Evolutionary conservation across 2,113 vertebrate species (phyloP), one percentile per base, ranked within the genome.

Genomic region (Prunella fulvescens): DNA sequence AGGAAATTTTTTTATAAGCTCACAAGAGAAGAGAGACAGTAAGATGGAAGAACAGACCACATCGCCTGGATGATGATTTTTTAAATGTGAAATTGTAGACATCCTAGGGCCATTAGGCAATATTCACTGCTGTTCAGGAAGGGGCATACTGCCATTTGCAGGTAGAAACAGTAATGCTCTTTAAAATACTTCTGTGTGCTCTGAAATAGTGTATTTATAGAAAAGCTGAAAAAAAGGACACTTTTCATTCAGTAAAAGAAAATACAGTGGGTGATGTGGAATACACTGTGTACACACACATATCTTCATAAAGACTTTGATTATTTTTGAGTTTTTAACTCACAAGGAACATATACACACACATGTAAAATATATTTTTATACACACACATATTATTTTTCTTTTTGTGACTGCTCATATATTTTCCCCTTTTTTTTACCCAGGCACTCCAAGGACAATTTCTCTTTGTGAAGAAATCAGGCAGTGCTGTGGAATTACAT

Each of bases 31-130:
- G 31, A 74, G 13, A 7, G 61, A 29, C 47, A 81, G 42, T 77
- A 62, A 48, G 3, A 37, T 48, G 14, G 31, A 61, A 50, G 25
- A 91, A 37, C 19, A 50, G 11, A 79, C 12, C 65, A 24, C 3
- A 19, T 73, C 9, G 37, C 16, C 7, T 2, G 4, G 18, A 57
- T 40, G 20, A 86, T 48, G 9, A 20, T 3, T 12, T 72, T 76
- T 83, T 64, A 10, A 10, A 72, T 47, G 17, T 44, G 53, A 76
- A 72, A 77, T 37, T 90, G 31, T n/a, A 80, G 66, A n/a, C 19
- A 44, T 48, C 5, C 17, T 19, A 57, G 23, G 19, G 58, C 22
- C 25, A 12, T 23, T 56, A 57, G 26, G 39, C 0, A 0, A 4
- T 53, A 45, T 37, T 86, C 78, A 39, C 26, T 56, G 31, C 39